Evolutionary conservation across 2,113 vertebrate species (phyloP), one percentile per base, ranked within the genome.

Genomic region (Rutilus rutilus): DNA sequence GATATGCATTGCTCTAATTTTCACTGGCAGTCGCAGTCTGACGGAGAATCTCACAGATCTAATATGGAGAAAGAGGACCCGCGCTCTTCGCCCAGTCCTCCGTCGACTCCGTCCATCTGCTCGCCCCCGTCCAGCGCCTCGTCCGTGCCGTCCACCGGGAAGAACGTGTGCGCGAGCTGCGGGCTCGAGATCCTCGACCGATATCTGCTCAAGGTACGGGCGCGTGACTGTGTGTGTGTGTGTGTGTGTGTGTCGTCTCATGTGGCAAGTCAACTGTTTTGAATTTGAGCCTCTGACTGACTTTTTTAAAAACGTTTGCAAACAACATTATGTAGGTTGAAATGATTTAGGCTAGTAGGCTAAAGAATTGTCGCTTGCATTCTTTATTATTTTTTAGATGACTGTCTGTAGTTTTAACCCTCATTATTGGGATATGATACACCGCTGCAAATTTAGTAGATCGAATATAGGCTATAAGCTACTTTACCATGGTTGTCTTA

Each of bases 81-180:
- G n/a, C 97, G 95, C 90, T 98, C 97, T 73, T 96, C 96, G 8
- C 94, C 97, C 85, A 97, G 97, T 90, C 96, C 96, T 0, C 97
- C 97, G n/a, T 97, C 97, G 93, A 98, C 96, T 0, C 98, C 97
- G 0, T 98, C 98, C 6, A 96, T 96, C 83, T 97, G 96, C 93
- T 98, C 98, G 21, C 97, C 98, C 30, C 96, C 93, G 21, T 97
- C 96, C 90, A 97, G 96, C 73, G 93, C 94, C 88, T 97, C 97
- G 86, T 97, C 97, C 69, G 94, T 95, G 88, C 96, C 94, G 62
- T 97, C 97, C 69, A 95, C 95, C 23, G 96, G 96, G 91, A 99
- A 98, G 94, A 98, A 98, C 93, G 90, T 97, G 93, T 99, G 98
- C 92, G 97, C 97, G 89, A 98, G 97, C 92, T 99, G 98, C 90